Evolutionary conservation across 2,797 vertebrate species (phyloP).

Genomic region (Rhinella marina): DNA sequence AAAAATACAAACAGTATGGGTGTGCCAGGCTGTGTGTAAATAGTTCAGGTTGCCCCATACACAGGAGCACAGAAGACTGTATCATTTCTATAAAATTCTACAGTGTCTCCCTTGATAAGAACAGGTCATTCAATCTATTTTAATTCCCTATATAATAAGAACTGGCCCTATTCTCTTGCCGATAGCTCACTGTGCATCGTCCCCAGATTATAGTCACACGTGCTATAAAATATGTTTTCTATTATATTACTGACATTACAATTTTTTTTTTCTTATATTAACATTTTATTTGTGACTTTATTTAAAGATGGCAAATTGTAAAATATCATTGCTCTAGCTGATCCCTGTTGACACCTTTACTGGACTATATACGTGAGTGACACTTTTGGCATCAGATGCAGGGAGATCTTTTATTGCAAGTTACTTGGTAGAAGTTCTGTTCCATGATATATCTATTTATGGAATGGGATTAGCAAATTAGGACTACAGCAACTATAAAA

Average conservation of each 20-base stretch:
- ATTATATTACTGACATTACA: slow-evolving; percentile 1
- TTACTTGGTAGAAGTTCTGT: slow-evolving; percentile 3
- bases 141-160: slow-evolving; percentile 30
- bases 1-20: slow-evolving; percentile 63
- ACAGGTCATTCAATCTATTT: slow-evolving; percentile 33
- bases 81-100: slow-evolving; percentile 29
- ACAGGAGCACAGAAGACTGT: slow-evolving; percentile 9
- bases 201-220: not conserved
- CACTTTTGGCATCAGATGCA: not conserved
- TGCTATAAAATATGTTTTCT: slow-evolving; percentile 5
- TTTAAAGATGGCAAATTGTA: not conserved
- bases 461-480: slow-evolving; percentile 6
- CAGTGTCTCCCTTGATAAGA: slow-evolving; percentile 30
- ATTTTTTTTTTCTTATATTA: not conserved
- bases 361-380: not conserved
- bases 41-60: slow-evolving; percentile 44
- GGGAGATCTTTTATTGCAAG: not conserved
- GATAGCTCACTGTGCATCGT: not conserved
- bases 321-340: not conserved
- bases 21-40: slow-evolving; percentile 59
- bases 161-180: slow-evolving; percentile 1
- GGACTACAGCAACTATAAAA: not conserved
- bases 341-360: not conserved
- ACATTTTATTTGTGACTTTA: not conserved
- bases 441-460: slow-evolving; percentile 7